phyloP scores from a whole-genome alignment of 2,888 invertebrate genomes.

The Aphodius granarius region DNA sequence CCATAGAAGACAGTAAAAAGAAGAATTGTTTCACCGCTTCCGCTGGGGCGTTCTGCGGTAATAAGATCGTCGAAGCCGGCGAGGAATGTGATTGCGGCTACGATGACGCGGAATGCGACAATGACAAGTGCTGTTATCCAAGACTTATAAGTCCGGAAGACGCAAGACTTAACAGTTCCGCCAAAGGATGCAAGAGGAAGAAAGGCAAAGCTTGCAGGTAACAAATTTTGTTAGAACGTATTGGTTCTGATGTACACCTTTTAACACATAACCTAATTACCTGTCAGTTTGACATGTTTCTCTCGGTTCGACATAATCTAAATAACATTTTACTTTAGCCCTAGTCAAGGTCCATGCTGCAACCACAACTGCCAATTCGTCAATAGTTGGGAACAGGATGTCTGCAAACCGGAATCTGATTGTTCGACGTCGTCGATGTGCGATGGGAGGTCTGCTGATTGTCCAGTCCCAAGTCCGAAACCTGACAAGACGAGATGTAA shows the following conservation, averaged over 20 bases:
- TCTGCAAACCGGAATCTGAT: conserved; percentile 83
- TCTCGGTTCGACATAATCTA: too few relatives aligned
- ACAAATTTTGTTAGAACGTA: conserved; percentile 21
- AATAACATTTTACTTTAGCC: conserved; percentile 73
- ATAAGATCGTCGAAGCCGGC: conserved; percentile 96
- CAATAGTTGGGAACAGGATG: conserved; percentile 62
- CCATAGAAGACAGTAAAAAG: conserved; percentile 87
- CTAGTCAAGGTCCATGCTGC: conserved; percentile 98
- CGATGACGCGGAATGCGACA: conserved; percentile 84
- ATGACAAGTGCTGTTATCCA: conserved; percentile 91
- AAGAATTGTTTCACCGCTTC: conserved; percentile 92
- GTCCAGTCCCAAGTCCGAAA: conserved; percentile 81
- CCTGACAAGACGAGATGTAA: conserved; percentile 94
- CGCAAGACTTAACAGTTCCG: conserved; percentile 67
- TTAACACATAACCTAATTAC: too few relatives aligned
- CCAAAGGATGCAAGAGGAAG: conserved; percentile 79
- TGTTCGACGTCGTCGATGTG: conserved; percentile 89
- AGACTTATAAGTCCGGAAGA: conserved; percentile 73
- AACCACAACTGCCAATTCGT: conserved; percentile 79
- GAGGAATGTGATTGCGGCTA: conserved; percentile 99
- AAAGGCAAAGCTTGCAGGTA: conserved; percentile 81
- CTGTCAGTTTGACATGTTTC: neutral
- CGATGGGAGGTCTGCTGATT: conserved; percentile 81
- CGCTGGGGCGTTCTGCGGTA: conserved; percentile 97
- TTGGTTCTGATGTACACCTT: too few relatives aligned